Conservation (phyloP, 2,113 vertebrate species). For the Mionectes macconnelli region DNA sequence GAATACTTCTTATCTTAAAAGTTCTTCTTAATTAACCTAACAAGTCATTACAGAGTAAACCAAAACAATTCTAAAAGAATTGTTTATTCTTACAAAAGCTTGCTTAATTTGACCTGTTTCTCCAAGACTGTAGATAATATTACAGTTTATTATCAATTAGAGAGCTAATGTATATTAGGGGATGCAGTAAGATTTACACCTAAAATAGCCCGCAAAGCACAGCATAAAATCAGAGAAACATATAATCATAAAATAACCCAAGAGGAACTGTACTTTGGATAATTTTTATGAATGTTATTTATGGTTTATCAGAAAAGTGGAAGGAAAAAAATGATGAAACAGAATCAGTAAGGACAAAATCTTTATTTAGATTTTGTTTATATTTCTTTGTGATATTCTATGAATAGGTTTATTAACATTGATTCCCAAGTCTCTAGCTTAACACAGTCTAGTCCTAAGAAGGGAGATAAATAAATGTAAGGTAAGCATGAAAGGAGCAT, state of each 20-base stretch:
- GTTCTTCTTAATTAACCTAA: not conserved
- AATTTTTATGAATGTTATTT: not conserved
- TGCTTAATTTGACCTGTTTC: not conserved
- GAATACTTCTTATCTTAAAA: not conserved
- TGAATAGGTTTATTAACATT: not conserved
- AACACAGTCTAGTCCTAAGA: not conserved
- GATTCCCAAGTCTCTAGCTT: not conserved
- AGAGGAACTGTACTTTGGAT: not conserved
- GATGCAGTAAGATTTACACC: not conserved
- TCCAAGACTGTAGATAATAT: not conserved
- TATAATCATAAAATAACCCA: not conserved
- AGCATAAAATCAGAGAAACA: not conserved
- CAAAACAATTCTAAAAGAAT: accelerated
- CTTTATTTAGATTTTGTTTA: not conserved
- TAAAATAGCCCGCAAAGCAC: not conserved
- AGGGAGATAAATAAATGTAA: not conserved
- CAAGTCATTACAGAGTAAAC: not conserved
- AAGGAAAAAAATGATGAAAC: not conserved
- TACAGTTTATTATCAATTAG: not conserved
- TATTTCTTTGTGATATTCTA: not conserved
- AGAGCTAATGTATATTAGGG: not conserved
- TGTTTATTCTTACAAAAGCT: not conserved
- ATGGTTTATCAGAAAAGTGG: not conserved
- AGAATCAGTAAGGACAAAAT: not conserved
- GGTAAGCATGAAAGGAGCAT: not conserved